A percentile compares a stretch with the other conserved stretches of the same genome.
Evolutionary conservation across 2,888 invertebrate species (phyloP).

Genomic region (Noctua fimbriata): DNA sequence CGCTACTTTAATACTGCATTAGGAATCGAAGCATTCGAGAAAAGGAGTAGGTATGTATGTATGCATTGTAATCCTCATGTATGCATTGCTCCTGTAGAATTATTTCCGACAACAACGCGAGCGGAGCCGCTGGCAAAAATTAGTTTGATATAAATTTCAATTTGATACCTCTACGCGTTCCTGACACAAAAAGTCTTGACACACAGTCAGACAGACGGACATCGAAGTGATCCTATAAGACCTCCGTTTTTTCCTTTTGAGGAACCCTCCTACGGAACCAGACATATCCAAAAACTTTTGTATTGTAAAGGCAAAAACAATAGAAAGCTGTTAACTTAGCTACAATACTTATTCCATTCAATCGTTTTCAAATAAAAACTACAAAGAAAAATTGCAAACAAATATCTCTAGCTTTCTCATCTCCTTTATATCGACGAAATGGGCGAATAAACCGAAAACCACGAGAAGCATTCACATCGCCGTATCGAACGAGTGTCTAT

Average conservation of each 20-base stretch:
- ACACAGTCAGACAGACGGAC: background rate
- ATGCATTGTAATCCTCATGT: too few relatives aligned
- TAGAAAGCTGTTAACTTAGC: too few relatives aligned
- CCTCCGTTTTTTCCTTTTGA: too few relatives aligned
- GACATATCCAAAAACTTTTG: too few relatives aligned
- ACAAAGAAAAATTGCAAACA: background rate
- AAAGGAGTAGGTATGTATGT: too few relatives aligned
- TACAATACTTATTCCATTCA: background rate
- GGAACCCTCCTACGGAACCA: too few relatives aligned
- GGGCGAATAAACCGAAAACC: background rate
- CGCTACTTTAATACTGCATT: background rate
- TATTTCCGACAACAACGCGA: too few relatives aligned
- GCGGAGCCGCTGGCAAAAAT: too few relatives aligned
- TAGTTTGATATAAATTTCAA: too few relatives aligned
- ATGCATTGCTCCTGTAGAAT: too few relatives aligned
- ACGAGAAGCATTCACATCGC: conserved; percentile 8
- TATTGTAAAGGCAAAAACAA: background rate
- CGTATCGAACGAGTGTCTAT: conserved; percentile 11
- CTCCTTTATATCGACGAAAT: conserved; percentile 18
- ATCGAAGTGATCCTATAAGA: background rate
- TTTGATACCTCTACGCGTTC: background rate
- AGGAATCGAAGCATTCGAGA: background rate
- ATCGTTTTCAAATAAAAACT: background rate
- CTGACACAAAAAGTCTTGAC: background rate
- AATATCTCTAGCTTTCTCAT: background rate